phyloP scores from a whole-genome alignment of 1,140 invertebrate species.

The Aphelinus atriplicis region DNA sequence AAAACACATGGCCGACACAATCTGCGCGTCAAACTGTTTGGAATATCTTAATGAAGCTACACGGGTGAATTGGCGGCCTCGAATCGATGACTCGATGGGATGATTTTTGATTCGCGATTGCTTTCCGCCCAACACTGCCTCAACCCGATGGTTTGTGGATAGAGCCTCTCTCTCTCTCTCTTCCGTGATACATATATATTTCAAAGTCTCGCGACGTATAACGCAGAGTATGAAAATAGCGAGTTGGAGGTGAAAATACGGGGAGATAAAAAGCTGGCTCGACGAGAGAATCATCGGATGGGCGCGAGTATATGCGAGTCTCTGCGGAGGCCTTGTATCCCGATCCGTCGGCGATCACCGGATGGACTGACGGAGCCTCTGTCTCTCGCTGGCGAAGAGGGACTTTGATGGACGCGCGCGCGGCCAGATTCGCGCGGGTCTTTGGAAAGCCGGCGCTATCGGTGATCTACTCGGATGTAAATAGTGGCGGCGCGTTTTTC shows the following conservation, averaged over 20 bases:
- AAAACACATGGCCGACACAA: neutral
- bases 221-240: no score
- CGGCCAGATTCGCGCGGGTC: constrained; percentile 10
- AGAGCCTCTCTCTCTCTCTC: no score
- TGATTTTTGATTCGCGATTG: neutral
- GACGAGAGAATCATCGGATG: neutral
- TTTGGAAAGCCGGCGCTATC: constrained; percentile 6
- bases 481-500: constrained; percentile 19
- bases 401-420: no score
- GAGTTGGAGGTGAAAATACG: no score
- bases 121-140: neutral
- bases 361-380: no score
- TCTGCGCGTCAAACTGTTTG: neutral
- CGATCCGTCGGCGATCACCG: no score
- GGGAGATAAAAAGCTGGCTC: neutral
- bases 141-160: neutral
- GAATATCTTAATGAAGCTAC: constrained; percentile 6
- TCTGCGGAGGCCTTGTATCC: no score
- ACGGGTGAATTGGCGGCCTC: neutral
- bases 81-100: neutral
- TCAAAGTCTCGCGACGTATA: no score
- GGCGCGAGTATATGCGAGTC: no score
- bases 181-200: no score
- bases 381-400: no score
- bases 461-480: constrained; percentile 16